phyloP scores from a whole-genome alignment of 1,140 invertebrate species.

The Oreohelix idahoensis region DNA sequence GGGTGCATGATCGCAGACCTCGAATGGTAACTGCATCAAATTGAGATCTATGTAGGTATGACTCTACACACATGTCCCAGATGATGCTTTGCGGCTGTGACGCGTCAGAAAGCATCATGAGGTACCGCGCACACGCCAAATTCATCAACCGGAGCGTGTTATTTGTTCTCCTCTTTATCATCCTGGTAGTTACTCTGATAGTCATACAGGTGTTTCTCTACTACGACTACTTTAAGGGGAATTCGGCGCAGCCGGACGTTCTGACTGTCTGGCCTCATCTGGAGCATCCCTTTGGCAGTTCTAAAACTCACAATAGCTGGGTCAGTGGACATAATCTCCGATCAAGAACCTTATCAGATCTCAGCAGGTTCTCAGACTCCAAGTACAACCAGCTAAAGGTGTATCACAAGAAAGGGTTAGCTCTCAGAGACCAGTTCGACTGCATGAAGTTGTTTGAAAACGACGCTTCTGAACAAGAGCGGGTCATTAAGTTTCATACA shows the following conservation, averaged over 20 bases:
- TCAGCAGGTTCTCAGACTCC: background rate
- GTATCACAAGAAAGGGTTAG: background rate
- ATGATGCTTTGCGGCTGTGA: background rate
- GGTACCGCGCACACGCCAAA: background rate
- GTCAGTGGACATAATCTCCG: background rate
- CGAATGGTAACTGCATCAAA: too few relatives aligned
- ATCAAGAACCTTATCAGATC: background rate
- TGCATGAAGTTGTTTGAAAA: slow-evolving; percentile 4
- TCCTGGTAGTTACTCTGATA: background rate
- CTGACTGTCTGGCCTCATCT: background rate
- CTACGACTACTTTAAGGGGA: background rate
- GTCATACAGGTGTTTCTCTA: background rate
- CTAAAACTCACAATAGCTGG: background rate
- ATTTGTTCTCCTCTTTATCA: background rate
- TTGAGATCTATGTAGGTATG: too few relatives aligned
- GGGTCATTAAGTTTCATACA: background rate
- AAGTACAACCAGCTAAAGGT: background rate
- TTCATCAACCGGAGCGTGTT: background rate
- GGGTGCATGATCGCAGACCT: too few relatives aligned
- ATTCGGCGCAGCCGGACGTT: background rate
- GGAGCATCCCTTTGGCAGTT: background rate
- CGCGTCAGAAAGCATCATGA: background rate
- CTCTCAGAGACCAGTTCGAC: background rate
- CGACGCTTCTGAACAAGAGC: background rate
- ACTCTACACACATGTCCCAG: background rate